Base-by-base conservation (phyloP, 2,888 invertebrate species). In the Agrenia bidenticulata region DNA sequence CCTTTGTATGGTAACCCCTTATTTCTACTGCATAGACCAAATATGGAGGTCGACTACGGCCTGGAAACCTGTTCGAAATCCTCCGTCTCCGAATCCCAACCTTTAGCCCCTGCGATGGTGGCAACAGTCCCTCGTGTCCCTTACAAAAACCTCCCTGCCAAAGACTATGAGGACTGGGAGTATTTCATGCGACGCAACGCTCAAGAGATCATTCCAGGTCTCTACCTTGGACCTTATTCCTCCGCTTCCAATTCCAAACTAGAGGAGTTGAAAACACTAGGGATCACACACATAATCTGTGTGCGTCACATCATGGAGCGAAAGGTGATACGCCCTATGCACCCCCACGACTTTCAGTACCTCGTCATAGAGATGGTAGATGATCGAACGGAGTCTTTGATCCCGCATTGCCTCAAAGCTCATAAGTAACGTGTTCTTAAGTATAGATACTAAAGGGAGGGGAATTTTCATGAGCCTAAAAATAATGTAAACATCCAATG, bases 211-310 rank as follows among this genome's bases (percentile, higher is more conserved):
- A 80, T 87, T 64, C 87, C 86, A 41, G 85, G 86, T 13, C 79
- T 88, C 24, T 88, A 81, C 78, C 81, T 88, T 17, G 73, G 73
- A 15, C 75, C 74, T 15, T 76, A 69, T 37, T 74, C 70, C 1
- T 49, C 69, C 15, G 75, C 74, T 1, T 66, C 67, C 1, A 41
- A 57, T 15, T 53, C 26, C 11, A 66, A 56, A 21, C 59, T 69
- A 32, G 57, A 55, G 4, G 21, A n/a, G 11, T 59, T 76, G 68
- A 50, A 60, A 32, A 32, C 51, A 11, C 64, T 64, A 1, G 85
- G 86, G 5, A 85, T 88, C 68, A 86, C 87, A 27, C 86, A 88
- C 76, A 86, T 88, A 72, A 81, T 88, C 58, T 88, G 88, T 78
- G 86, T 88, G 21, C 80, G 88, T 61, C 85, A 87, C 73, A 81